Percentiles rank a stretch among this genome's conserved stretches.
These are phyloP conservation scores for Cirrhinus molitorella DNA, from an alignment of 2,797 vertebrate genomes.

Conservation along the genomic window DNA sequence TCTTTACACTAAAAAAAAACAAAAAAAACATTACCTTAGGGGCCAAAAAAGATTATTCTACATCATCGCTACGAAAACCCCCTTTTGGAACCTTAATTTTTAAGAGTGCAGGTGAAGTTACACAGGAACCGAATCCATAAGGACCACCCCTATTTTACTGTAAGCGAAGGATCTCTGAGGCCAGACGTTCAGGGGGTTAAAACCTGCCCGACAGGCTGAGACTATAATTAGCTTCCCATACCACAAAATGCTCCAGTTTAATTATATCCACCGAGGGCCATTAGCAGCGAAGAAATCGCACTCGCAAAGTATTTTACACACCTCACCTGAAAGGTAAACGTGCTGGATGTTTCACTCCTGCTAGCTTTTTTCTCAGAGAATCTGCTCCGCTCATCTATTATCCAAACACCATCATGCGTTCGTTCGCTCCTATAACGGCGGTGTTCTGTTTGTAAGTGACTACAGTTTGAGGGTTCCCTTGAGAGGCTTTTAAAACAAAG, in stretches of 20 bases:
- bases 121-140: constrained; percentile 10
- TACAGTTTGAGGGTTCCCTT: constrained; percentile 45
- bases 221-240: constrained; percentile 57
- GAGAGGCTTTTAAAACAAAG: constrained; percentile 51
- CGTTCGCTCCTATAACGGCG: not conserved
- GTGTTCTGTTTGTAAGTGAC: constrained; percentile 40
- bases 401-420: constrained; percentile 25
- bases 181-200: constrained; percentile 6
- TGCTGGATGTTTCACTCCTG: not conserved
- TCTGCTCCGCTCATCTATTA: constrained; percentile 35
- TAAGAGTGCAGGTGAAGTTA: constrained; percentile 32
- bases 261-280: constrained; percentile 69
- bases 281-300: constrained; percentile 62
- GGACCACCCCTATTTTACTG: constrained; percentile 23
- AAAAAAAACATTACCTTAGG: not conserved
- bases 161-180: constrained; percentile 5
- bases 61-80: not conserved
- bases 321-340: constrained; percentile 62
- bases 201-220: constrained; percentile 2
- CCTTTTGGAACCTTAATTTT: not conserved
- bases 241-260: constrained; percentile 57
- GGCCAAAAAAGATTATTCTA: not conserved
- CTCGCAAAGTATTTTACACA: constrained; percentile 50
- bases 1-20: not conserved
- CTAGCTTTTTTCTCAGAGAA: not conserved